These are phyloP conservation scores for Heterocephalus glaber DNA, from an alignment of 2,113 vertebrate species.

Conservation along the genomic window DNA sequence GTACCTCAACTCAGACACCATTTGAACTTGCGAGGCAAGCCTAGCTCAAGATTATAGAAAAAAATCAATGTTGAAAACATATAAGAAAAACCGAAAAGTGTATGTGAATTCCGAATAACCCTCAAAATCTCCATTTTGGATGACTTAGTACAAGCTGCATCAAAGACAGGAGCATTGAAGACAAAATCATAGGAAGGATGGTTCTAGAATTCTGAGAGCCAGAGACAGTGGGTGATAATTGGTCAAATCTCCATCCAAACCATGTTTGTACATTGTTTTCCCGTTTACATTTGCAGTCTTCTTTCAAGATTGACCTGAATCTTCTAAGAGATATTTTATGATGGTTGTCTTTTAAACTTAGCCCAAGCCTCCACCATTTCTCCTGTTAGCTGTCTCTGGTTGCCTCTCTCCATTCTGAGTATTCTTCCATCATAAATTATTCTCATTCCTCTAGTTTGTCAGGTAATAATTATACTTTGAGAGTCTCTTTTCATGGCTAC, in stretches of 20 bases:
- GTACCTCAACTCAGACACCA: background rate
- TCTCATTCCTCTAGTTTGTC: background rate
- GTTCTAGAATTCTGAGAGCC: background rate
- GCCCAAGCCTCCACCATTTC: background rate
- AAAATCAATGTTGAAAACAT: background rate
- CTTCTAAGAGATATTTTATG: background rate
- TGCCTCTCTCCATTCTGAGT: background rate
- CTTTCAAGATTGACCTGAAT: background rate
- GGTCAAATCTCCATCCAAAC: background rate
- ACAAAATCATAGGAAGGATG: background rate
- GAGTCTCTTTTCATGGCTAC: background rate
- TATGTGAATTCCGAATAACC: background rate
- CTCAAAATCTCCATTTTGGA: background rate
- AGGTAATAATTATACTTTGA: background rate
- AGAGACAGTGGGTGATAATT: background rate
- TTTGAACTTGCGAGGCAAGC: background rate
- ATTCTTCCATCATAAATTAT: background rate
- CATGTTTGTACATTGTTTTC: fast-evolving
- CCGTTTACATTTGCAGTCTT: background rate
- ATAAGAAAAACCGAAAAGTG: background rate
- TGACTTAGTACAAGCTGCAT: background rate
- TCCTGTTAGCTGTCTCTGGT: background rate
- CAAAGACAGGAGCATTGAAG: background rate
- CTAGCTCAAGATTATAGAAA: background rate
- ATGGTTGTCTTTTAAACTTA: background rate